Evolutionary conservation across 2,113 vertebrate genomes (phyloP).

Genomic region (Corapipo altera): DNA sequence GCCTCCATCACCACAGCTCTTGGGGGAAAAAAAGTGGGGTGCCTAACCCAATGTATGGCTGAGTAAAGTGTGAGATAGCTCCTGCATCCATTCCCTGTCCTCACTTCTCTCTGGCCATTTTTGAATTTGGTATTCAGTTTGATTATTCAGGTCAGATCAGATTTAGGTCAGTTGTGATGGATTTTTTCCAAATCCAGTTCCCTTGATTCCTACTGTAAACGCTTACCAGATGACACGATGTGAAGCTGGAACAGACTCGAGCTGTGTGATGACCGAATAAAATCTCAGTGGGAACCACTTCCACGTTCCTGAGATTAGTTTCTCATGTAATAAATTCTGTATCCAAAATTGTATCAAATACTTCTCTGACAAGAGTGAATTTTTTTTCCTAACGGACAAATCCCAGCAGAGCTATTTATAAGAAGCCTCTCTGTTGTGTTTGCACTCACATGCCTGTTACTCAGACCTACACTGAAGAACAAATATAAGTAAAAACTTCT

Average conservation of each 20-base stretch:
- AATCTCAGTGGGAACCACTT: constrained; percentile 63
- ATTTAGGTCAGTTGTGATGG: constrained; percentile 60
- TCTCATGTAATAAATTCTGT: constrained; percentile 67
- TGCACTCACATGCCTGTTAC: constrained; percentile 3
- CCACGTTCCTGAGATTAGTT: constrained; percentile 56
- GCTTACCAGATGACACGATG: constrained; percentile 55
- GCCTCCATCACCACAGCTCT: neutral
- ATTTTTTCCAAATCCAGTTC: constrained; percentile 56
- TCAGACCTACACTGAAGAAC: constrained; percentile 43
- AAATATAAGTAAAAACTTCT: neutral
- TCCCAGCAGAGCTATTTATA: constrained; percentile 57
- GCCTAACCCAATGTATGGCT: neutral
- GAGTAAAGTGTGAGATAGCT: neutral
- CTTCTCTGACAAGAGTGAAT: constrained; percentile 36
- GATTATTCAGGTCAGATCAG: constrained; percentile 61
- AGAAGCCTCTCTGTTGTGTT: constrained; percentile 16
- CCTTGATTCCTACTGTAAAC: constrained; percentile 52
- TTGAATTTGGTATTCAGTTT: constrained; percentile 28
- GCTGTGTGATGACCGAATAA: constrained; percentile 48
- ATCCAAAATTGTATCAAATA: constrained; percentile 63
- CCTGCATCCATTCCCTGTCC: neutral
- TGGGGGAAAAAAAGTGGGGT: neutral
- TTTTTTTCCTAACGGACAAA: constrained; percentile 3
- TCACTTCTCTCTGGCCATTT: constrained; percentile 30
- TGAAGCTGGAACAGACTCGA: constrained; percentile 41